Percentiles rank a stretch among this genome's conserved stretches.
Evolutionary conservation across 2,888 invertebrate species (phyloP).

Genomic region (Idaea aversata): DNA sequence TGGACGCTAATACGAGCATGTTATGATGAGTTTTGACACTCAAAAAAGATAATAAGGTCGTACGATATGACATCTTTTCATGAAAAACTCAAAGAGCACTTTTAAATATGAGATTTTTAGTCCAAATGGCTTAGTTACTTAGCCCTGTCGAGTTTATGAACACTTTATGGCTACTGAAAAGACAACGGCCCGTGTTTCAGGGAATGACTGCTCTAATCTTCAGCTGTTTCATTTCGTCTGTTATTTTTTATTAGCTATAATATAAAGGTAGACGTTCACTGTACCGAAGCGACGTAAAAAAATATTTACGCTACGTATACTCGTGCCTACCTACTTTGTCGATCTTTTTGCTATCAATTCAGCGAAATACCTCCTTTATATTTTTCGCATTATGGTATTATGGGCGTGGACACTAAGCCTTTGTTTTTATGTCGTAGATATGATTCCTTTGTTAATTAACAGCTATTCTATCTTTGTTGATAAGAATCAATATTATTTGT

Average conservation of each 20-base stretch:
- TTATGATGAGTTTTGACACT: not conserved
- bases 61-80: not conserved
- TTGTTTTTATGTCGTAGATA: no score
- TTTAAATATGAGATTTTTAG: not conserved
- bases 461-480: no score
- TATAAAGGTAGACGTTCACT: no score
- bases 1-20: not conserved
- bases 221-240: slow-evolving; percentile 1
- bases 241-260: not conserved
- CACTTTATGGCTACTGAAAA: not conserved
- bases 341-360: no score
- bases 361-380: no score
- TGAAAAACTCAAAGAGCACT: not conserved
- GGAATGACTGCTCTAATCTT: not conserved
- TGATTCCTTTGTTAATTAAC: no score
- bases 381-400: no score
- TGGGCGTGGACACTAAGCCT: no score
- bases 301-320: no score
- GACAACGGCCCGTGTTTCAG: not conserved
- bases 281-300: no score
- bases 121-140: not conserved
- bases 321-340: no score
- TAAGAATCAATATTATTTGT: no score
- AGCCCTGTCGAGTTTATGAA: not conserved
- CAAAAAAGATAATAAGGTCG: not conserved